phyloP scores from a whole-genome alignment of 2,888 invertebrate species.

The Lasioglossum oenotherae region DNA sequence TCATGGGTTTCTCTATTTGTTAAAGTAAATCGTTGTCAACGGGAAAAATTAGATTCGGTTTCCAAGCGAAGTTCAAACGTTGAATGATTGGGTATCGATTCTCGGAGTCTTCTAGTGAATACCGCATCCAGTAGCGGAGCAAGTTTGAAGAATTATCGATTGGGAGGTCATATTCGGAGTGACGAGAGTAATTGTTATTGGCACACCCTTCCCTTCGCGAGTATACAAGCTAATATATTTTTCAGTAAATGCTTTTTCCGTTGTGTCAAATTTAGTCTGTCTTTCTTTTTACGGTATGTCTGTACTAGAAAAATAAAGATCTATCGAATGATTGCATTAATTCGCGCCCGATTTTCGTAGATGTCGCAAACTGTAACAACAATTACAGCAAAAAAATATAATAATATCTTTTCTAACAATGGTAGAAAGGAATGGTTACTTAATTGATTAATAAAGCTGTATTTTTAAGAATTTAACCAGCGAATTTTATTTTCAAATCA shows the following conservation, averaged over 20 bases:
- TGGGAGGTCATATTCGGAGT: not conserved
- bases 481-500: no score
- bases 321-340: no score
- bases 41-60: not conserved
- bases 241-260: no score
- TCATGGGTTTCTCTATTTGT: not conserved
- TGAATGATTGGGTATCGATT: not conserved
- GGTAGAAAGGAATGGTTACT: no score
- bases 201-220: not conserved
- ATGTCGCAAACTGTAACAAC: no score
- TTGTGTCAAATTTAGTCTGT: not conserved
- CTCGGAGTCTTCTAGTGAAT: not conserved
- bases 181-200: not conserved
- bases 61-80: not conserved
- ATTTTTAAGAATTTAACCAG: no score
- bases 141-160: not conserved
- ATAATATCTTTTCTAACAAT: no score
- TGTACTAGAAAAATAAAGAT: no score
- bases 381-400: no score
- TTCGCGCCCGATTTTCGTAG: no score
- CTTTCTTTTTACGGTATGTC: not conserved
- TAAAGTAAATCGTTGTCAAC: not conserved
- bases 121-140: not conserved
- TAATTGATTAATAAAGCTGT: no score
- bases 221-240: not conserved